phyloP scores from a whole-genome alignment of 1,140 invertebrate species.

The Heliconius eleuchia region DNA sequence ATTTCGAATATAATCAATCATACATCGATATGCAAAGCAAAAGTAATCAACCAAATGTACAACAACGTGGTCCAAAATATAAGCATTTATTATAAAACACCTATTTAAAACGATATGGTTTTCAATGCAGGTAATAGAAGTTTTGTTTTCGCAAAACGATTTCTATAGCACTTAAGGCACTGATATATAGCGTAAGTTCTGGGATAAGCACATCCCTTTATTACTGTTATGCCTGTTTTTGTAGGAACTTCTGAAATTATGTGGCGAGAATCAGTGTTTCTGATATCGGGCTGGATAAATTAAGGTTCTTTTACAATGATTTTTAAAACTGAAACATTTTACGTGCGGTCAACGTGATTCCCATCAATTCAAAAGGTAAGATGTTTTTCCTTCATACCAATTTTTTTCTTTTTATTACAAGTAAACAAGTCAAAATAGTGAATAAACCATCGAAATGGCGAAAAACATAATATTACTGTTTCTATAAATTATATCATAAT shows the following conservation, averaged over 20 bases:
- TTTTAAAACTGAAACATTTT: too few species aligned
- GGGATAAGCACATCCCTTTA: conserved; percentile 42
- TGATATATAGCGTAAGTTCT: conserved; percentile 45
- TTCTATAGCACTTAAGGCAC: conserved; percentile 39
- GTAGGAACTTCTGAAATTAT: conserved; percentile 43
- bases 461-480: too few species aligned
- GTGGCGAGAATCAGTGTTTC: conserved; percentile 25
- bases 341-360: too few species aligned
- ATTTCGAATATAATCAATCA: too few species aligned
- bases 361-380: too few species aligned
- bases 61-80: neutral
- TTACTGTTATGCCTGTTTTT: conserved; percentile 40
- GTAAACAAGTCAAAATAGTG: too few species aligned
- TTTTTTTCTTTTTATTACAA: too few species aligned
- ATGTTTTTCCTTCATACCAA: too few species aligned
- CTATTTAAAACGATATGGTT: conserved; percentile 9
- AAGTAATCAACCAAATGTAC: neutral
- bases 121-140: conserved; percentile 10
- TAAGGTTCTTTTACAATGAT: neutral
- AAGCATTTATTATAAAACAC: neutral
- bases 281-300: conserved; percentile 1
- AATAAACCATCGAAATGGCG: too few species aligned
- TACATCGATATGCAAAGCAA: neutral
- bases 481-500: neutral
- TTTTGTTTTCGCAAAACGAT: conserved; percentile 46